phyloP scores from a whole-genome alignment of 1,140 invertebrate genomes.

The Meteorus sp. region DNA sequence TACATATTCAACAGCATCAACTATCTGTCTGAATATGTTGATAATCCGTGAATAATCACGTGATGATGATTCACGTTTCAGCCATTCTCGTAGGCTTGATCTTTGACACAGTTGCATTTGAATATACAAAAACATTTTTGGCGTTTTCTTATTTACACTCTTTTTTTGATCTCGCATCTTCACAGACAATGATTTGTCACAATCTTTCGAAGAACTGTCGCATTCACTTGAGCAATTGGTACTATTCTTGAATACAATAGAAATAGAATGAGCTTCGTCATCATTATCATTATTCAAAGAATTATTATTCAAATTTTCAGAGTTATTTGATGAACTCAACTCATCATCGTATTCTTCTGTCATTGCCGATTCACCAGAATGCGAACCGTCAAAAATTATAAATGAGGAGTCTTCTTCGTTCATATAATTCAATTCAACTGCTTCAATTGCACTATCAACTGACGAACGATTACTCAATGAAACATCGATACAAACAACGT shows the following conservation, averaged over 20 bases:
- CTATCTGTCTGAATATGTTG: slow-evolving; percentile 89
- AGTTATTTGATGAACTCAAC: slow-evolving; percentile 8
- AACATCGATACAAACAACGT: slow-evolving; percentile 42
- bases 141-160: slow-evolving; percentile 34
- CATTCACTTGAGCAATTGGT: background rate
- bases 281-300: slow-evolving; percentile 12
- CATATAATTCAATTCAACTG: slow-evolving; percentile 35
- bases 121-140: slow-evolving; percentile 85
- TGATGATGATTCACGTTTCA: slow-evolving; percentile 60
- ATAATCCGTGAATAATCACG: slow-evolving; percentile 63
- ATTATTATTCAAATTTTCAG: slow-evolving; percentile 24
- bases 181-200: slow-evolving; percentile 1
- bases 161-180: slow-evolving; percentile 6
- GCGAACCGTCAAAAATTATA: slow-evolving; percentile 45
- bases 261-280: slow-evolving; percentile 26
- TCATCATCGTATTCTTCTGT: slow-evolving; percentile 25
- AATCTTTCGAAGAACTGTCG: no score
- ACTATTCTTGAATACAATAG: slow-evolving; percentile 36
- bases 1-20: slow-evolving; percentile 92
- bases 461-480: slow-evolving; percentile 41
- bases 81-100: slow-evolving; percentile 90
- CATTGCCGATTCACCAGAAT: slow-evolving; percentile 26
- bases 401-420: slow-evolving; percentile 38
- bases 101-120: slow-evolving; percentile 95
- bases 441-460: slow-evolving; percentile 47